These are phyloP conservation scores for Poecile montanus DNA, from an alignment of 2,797 vertebrate genomes.

Conservation along the genomic window DNA sequence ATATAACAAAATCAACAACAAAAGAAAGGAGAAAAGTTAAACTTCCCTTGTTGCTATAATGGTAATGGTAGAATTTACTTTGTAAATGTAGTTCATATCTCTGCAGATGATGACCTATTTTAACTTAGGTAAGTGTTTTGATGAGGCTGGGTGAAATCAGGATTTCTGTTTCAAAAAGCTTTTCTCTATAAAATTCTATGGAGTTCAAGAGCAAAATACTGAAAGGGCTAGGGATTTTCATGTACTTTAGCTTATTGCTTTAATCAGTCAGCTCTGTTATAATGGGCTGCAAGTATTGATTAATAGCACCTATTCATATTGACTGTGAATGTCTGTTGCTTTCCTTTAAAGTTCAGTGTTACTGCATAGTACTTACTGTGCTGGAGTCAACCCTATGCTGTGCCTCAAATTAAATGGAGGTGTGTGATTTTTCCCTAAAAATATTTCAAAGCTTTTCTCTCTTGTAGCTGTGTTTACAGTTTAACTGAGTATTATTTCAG, in stretches of 20 bases:
- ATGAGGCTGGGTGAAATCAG: neutral
- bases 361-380: neutral
- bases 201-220: neutral
- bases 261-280: neutral
- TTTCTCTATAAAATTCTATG: neutral
- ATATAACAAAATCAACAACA: neutral
- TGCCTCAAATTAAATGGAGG: neutral
- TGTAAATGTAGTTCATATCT: neutral
- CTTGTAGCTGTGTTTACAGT: neutral
- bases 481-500: neutral
- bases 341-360: neutral
- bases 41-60: neutral
- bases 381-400: neutral
- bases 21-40: neutral
- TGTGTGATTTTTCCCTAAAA: neutral
- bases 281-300: neutral
- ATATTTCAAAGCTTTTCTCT: neutral
- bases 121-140: neutral
- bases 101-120: neutral
- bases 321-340: neutral
- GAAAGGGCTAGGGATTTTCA: neutral
- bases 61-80: neutral
- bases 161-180: neutral
- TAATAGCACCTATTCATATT: neutral
- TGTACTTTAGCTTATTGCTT: neutral